phyloP scores from a whole-genome alignment of 1,140 invertebrate species.

The Paralvinella palmiformis region DNA sequence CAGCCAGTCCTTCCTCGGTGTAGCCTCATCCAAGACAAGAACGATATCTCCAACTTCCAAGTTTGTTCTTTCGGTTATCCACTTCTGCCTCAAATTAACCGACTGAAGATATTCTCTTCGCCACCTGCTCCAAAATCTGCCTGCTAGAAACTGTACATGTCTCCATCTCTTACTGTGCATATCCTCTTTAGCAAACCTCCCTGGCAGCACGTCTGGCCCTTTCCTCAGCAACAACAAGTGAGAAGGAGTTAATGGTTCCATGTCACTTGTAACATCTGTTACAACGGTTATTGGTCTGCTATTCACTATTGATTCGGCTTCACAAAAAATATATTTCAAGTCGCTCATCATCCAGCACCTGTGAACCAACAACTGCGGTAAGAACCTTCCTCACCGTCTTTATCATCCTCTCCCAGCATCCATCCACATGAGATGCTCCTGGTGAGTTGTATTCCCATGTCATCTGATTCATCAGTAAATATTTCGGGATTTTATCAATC shows the following conservation, averaged over 20 bases:
- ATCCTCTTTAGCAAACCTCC: neutral
- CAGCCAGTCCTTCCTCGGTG: neutral
- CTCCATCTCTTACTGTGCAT: neutral
- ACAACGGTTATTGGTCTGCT: neutral
- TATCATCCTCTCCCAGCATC: slow-evolving; percentile 16
- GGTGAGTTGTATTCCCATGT: slow-evolving; percentile 5
- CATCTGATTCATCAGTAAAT: neutral
- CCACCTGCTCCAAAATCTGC: neutral
- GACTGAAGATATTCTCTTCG: neutral
- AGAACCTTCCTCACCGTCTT: slow-evolving; percentile 6
- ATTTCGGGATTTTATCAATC: neutral
- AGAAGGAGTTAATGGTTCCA: neutral
- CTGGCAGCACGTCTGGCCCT: neutral
- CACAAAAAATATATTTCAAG: neutral
- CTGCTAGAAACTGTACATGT: neutral
- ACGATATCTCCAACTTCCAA: neutral
- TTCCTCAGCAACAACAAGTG: neutral
- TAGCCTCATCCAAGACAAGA: neutral
- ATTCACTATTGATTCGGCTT: neutral
- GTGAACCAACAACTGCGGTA: neutral
- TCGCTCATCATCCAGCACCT: neutral
- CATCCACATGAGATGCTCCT: slow-evolving; percentile 14
- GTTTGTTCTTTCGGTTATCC: neutral
- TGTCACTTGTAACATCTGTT: neutral
- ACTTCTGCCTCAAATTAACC: neutral